Percentiles rank a stretch among this genome's conserved stretches.
phyloP scores from a whole-genome alignment of 2,113 vertebrate genomes.

The Anseranas semipalmata region DNA sequence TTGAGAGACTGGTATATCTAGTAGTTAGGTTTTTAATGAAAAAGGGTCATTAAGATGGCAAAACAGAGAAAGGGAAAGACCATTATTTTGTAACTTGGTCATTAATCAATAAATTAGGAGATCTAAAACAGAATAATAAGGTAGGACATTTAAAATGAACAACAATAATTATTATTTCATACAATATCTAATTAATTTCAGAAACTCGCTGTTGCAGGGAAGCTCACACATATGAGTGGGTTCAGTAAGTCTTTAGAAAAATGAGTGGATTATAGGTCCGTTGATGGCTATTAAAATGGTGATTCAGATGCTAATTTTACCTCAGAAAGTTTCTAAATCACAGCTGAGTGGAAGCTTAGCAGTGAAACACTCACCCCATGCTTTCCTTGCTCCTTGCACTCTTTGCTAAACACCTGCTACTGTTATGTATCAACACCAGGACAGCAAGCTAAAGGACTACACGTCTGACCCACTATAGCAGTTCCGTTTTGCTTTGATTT shows the following conservation, averaged over 20 bases:
- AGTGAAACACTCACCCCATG: neutral
- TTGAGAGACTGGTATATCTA: neutral
- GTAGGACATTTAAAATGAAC: slow-evolving; percentile 28
- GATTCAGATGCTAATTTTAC: slow-evolving; percentile 41
- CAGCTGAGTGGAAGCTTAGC: neutral
- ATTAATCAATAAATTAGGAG: slow-evolving; percentile 30
- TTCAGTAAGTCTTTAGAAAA: slow-evolving; percentile 6
- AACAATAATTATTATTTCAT: slow-evolving; percentile 50
- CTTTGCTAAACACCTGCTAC: neutral
- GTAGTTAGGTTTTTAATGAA: neutral
- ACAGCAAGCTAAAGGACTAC: neutral
- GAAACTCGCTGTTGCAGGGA: neutral
- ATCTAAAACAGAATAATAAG: slow-evolving; percentile 14
- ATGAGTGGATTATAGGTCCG: slow-evolving; percentile 26
- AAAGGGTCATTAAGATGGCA: neutral
- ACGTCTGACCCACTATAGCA: neutral
- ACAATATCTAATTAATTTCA: slow-evolving; percentile 43
- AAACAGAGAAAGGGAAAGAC: neutral
- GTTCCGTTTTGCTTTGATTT: neutral
- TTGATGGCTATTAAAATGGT: slow-evolving; percentile 29
- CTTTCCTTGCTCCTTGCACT: neutral
- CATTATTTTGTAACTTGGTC: neutral
- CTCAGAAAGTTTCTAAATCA: slow-evolving; percentile 39
- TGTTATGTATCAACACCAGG: neutral
- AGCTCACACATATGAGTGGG: slow-evolving; percentile 7